Evolutionary conservation across 1,140 invertebrate species (phyloP).

Genomic region (Drosophila bifasciata): DNA sequence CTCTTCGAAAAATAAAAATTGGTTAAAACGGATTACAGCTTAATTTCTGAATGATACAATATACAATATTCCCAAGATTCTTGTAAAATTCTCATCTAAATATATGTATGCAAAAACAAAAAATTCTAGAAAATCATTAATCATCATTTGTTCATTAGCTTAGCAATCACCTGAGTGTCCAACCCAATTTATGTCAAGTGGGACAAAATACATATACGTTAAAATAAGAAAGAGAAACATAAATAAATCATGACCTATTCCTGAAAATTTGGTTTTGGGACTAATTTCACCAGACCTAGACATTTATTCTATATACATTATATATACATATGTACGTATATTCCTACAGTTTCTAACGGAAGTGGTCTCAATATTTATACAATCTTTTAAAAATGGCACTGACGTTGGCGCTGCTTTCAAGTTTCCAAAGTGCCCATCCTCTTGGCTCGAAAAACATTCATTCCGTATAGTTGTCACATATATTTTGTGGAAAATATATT

Average conservation of each 20-base stretch:
- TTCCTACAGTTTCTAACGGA: constrained; percentile 61
- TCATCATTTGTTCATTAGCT: constrained; percentile 58
- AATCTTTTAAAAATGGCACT: constrained; percentile 76
- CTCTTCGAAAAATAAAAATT: too few relatives aligned
- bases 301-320: constrained; percentile 27
- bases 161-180: constrained; percentile 60
- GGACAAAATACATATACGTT: constrained; percentile 30
- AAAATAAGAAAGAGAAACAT: constrained; percentile 30
- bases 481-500: constrained; percentile 50
- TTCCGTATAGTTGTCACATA: constrained; percentile 62
- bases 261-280: constrained; percentile 18
- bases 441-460: constrained; percentile 25
- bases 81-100: too few relatives aligned
- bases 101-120: too few relatives aligned
- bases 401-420: constrained; percentile 57
- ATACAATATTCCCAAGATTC: too few relatives aligned
- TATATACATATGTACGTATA: constrained; percentile 2
- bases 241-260: constrained; percentile 82
- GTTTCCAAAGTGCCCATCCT: constrained; percentile 36
- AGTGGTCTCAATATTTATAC: constrained; percentile 70
- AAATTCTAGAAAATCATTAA: constrained; percentile 21
- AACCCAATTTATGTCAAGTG: constrained; percentile 73
- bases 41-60: too few relatives aligned
- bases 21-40: too few relatives aligned
- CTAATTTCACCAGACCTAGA: constrained; percentile 40